Percentiles rank a stretch among this genome's conserved stretches.
These are phyloP conservation scores for Ardeotis arabs DNA, from an alignment of 2,113 vertebrate species.

Conservation along the genomic window DNA sequence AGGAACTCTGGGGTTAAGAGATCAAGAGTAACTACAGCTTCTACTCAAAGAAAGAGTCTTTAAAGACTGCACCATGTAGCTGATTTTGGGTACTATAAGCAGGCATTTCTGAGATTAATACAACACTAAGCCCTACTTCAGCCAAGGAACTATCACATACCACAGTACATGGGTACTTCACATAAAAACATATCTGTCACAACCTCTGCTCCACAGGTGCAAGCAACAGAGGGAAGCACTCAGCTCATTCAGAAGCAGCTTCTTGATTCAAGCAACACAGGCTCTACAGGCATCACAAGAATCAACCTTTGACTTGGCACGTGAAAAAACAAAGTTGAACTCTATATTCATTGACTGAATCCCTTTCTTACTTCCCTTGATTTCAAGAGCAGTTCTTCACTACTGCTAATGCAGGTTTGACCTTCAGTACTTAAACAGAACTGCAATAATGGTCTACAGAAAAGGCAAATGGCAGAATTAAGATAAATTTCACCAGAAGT, in stretches of 20 bases:
- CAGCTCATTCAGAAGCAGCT: not conserved
- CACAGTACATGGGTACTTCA: not conserved
- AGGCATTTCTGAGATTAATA: constrained; percentile 5
- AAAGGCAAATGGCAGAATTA: not conserved
- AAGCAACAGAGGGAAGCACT: constrained; percentile 23
- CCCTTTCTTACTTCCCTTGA: not conserved
- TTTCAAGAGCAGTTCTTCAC: not conserved
- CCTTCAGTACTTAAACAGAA: not conserved
- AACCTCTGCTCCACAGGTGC: constrained; percentile 10
- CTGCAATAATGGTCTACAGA: not conserved
- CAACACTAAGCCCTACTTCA: constrained; percentile 4
- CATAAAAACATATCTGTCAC: constrained; percentile 7
- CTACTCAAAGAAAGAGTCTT: constrained; percentile 8
- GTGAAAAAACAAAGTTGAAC: constrained; percentile 35
- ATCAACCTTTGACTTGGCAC: not conserved
- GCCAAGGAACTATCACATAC: not conserved
- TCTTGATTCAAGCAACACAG: constrained; percentile 2
- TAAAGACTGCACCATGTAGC: not conserved
- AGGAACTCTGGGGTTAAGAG: constrained; percentile 42
- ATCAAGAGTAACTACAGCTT: constrained; percentile 37
- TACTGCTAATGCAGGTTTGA: not conserved
- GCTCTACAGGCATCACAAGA: constrained; percentile 17
- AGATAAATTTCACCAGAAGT: not conserved
- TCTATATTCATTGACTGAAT: not conserved
- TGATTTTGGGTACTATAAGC: not conserved